Evolutionary conservation across 2,113 vertebrate species (phyloP), one percentile per base, ranked within the genome.

Genomic region (Prietella phreatophila): DNA sequence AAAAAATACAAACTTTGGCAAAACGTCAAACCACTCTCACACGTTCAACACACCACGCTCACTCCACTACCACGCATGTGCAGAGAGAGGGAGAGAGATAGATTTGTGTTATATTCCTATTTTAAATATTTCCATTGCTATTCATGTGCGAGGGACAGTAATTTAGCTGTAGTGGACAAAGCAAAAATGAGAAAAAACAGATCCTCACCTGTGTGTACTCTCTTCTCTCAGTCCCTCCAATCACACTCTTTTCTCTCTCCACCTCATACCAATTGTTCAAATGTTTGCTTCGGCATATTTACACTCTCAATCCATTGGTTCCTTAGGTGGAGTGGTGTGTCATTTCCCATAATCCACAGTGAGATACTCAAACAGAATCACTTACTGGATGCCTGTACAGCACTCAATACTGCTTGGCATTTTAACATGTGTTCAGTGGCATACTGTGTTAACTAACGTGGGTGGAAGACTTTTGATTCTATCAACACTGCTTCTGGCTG

Each of bases 241-340:
- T 61, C 58, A 3, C 4, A 13, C 14, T 50, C 56, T 50, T 19
- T 39, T 89, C 82, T 88, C 61, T 61, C 27, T 71, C 53, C 33
- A 1, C 60, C 53, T 91, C 81, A 75, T 85, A 88, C 86, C 82
- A 76, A 73, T 82, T 73, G 86, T 89, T 91, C 89, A 25, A 81
- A 83, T 82, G 60, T 88, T 87, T 88, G 69, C 83, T 86, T 86
- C 5, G 3, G 58, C 75, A 81, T 84, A 88, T 90, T 90, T 88
- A 90, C 81, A 36, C 84, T 88, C 50, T 90, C 87, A 82, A 78
- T 90, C 83, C 78, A 17, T 58, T 42, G 69, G 63, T 80, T 89
- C 73, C 69, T 89, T 67, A 82, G 58, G 85, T 87, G 85, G 17
- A 76, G 27, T 82, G 79, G 85, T 86, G 82, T 82, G 87, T 85